phyloP scores from a whole-genome alignment of 2,888 invertebrate species.

The Litoditis marina region DNA sequence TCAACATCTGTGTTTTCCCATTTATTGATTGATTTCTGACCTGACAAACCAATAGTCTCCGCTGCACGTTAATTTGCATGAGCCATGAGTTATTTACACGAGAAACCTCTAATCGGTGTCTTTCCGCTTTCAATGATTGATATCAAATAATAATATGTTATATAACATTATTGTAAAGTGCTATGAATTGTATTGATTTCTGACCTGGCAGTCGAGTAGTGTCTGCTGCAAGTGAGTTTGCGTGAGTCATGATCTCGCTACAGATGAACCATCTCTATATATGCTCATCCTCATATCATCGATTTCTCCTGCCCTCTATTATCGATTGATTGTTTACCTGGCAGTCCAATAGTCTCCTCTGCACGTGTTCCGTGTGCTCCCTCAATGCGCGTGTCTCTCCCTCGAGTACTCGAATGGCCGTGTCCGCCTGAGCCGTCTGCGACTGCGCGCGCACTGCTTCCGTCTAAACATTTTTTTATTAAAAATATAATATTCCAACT shows the following conservation, averaged over 20 bases:
- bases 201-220: too few species aligned
- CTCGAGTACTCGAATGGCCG: slow-evolving; percentile 19
- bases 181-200: too few species aligned
- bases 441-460: slow-evolving; percentile 26
- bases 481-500: neutral
- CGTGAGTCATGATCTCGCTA: neutral
- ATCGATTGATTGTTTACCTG: slow-evolving; percentile 20
- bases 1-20: too few species aligned
- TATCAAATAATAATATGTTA: too few species aligned
- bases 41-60: too few species aligned
- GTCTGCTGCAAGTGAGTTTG: neutral
- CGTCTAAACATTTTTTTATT: slow-evolving; percentile 10
- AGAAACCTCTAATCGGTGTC: too few species aligned
- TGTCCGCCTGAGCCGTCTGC: slow-evolving; percentile 21
- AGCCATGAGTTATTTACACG: too few species aligned
- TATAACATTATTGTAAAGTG: too few species aligned
- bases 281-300: neutral
- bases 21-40: too few species aligned
- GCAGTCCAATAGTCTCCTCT: slow-evolving; percentile 30
- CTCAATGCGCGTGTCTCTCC: slow-evolving; percentile 23
- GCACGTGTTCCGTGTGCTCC: slow-evolving; percentile 34
- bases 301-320: neutral
- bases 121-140: too few species aligned
- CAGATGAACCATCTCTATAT: neutral
- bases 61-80: too few species aligned